phyloP scores from a whole-genome alignment of 2,797 vertebrate genomes.

The Myotis pilosus region DNA sequence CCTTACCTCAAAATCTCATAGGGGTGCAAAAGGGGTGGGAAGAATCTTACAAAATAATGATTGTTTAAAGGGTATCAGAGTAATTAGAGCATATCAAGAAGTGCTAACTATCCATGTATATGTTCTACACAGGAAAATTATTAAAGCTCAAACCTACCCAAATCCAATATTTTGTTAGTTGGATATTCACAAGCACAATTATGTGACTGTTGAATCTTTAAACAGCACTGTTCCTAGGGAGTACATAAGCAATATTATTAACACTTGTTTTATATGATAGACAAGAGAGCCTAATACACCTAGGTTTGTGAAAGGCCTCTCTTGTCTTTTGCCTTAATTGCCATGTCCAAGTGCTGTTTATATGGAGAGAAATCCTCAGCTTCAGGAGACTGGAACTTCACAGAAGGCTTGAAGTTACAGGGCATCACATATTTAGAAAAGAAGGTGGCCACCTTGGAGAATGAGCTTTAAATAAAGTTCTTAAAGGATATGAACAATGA shows the following conservation, averaged over 20 bases:
- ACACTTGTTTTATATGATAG: neutral
- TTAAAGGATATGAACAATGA: neutral
- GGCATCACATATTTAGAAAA: neutral
- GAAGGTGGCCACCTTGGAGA: neutral
- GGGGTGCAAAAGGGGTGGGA: neutral
- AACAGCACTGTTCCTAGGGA: neutral
- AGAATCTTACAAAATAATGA: neutral
- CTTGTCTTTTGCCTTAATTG: neutral
- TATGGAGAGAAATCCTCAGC: neutral
- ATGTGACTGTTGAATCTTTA: neutral
- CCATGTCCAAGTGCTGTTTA: neutral
- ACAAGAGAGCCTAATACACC: neutral
- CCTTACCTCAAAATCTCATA: neutral
- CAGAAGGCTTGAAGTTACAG: neutral
- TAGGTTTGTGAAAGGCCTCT: neutral
- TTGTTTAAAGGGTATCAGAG: neutral
- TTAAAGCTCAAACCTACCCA: neutral
- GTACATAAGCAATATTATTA: neutral
- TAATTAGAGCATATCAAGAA: neutral
- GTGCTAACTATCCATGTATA: neutral
- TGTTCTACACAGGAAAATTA: neutral
- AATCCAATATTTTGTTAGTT: neutral
- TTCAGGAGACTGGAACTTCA: neutral
- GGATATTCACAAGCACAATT: neutral
- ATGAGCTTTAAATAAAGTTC: neutral